These are phyloP conservation scores for Morelia viridis DNA, from an alignment of 2,797 vertebrate species.

Conservation along the genomic window DNA sequence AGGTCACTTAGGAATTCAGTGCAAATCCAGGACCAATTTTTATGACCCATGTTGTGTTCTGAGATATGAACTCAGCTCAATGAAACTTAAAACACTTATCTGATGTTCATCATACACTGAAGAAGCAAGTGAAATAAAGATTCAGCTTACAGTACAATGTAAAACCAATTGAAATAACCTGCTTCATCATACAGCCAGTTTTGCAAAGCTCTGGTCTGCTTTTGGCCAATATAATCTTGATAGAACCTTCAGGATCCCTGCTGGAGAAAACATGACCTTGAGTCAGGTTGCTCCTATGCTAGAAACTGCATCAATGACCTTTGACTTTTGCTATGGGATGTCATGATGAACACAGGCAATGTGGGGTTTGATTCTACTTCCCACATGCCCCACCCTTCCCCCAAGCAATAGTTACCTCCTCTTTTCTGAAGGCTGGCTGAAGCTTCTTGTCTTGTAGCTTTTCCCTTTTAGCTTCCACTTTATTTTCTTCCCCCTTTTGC, in stretches of 20 bases:
- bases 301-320: neutral
- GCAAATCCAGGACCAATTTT: neutral
- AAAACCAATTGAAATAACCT: neutral
- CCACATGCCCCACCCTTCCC: neutral
- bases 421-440: slow-evolving; percentile 67
- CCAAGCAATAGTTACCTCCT: slow-evolving; percentile 73
- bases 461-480: slow-evolving; percentile 74
- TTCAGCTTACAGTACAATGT: neutral
- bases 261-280: neutral
- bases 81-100: neutral
- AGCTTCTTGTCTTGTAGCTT: slow-evolving; percentile 75
- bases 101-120: neutral
- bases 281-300: neutral
- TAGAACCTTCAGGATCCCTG: neutral
- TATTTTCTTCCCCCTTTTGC: slow-evolving; percentile 81
- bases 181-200: neutral
- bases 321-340: neutral
- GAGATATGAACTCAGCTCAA: neutral
- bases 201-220: neutral
- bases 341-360: neutral
- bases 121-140: neutral
- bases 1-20: slow-evolving; percentile 35
- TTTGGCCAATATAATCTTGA: neutral
- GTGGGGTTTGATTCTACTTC: neutral
- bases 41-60: neutral